Evolutionary conservation across 2,797 vertebrate species (phyloP), one percentile per base, ranked within the genome.

Genomic region (Scolopax rusticola): DNA sequence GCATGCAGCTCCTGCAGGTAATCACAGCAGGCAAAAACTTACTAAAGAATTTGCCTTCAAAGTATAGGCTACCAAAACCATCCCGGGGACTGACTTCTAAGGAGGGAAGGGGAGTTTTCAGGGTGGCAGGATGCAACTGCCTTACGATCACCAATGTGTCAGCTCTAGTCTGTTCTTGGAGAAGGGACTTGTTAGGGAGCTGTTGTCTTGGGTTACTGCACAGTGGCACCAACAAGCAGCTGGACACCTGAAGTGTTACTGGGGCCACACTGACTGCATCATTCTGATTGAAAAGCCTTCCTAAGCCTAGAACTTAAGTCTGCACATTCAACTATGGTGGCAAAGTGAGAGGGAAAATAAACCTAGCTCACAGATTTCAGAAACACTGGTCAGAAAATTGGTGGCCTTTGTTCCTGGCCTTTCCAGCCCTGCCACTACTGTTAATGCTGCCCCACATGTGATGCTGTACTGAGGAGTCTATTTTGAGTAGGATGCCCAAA

Each of bases 121-220:
- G 0, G 73, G 20, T 2, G 25, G n/a, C 0, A 7, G 36, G 18
- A 68, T 53, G 27, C 2, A 6, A 9, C 53, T 56, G 60, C 40
- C 53, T 67, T 21, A 54, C 4, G 9, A 64, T 33, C 32, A 24
- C 30, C 10, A 3, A 2, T 9, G 33, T 7, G 28, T 59, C 32
- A 40, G n/a, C 38, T 57, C 32, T 9, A 19, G 59, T 7, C n/a
- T 60, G 17, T 8, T 47, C 51, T 9, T 54, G 48, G 51, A 63
- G 60, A 48, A 40, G 24, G 38, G 23, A 20, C 32, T 24, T 10
- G 5, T 14, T 6, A 40, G 30, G 78, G 47, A 89, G 38, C 60
- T 64, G 47, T 11, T 60, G 8, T 8, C 71, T 41, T 14, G 25
- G 41, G 9, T 41, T 51, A 48, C 47, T 59, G 65, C 82, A 59